These are phyloP conservation scores for Saxidomus purpurata DNA, from an alignment of 1,140 invertebrate genomes.

Conservation along the genomic window DNA sequence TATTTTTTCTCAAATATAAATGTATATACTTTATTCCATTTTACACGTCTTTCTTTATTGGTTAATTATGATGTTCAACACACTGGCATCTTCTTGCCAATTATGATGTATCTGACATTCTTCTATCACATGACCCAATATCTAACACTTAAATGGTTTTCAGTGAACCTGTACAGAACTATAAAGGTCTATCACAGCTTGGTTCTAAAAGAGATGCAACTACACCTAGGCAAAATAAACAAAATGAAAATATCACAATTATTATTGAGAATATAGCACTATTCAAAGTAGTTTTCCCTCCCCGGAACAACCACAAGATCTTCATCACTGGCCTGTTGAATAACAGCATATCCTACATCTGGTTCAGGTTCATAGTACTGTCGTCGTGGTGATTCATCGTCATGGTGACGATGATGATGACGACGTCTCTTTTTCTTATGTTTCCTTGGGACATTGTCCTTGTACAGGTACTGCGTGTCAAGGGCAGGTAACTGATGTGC, in stretches of 20 bases:
- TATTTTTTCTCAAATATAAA: too few species aligned
- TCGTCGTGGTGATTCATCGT: conserved; percentile 37
- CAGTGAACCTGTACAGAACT: too few species aligned
- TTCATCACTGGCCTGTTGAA: conserved; percentile 30
- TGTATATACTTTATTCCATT: too few species aligned
- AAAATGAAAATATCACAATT: conserved; percentile 11
- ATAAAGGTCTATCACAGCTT: too few species aligned
- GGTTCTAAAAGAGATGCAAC: too few species aligned
- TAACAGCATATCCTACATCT: background rate
- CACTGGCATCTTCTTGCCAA: too few species aligned
- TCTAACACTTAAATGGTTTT: too few species aligned
- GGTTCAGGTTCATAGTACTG: background rate
- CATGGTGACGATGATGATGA: background rate
- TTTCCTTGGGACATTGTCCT: background rate
- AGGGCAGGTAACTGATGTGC: conserved; percentile 56
- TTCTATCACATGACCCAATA: too few species aligned
- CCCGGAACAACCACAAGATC: conserved; percentile 54
- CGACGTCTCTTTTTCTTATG: conserved; percentile 30
- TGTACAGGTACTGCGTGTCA: conserved; percentile 59
- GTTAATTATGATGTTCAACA: too few species aligned
- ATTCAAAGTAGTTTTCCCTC: conserved; percentile 41
- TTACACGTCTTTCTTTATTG: too few species aligned
- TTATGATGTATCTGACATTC: too few species aligned
- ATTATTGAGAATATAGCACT: background rate
- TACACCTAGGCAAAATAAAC: too few species aligned